Base-by-base conservation (phyloP, 2,797 vertebrate genomes). In the Diplodus sargus region DNA sequence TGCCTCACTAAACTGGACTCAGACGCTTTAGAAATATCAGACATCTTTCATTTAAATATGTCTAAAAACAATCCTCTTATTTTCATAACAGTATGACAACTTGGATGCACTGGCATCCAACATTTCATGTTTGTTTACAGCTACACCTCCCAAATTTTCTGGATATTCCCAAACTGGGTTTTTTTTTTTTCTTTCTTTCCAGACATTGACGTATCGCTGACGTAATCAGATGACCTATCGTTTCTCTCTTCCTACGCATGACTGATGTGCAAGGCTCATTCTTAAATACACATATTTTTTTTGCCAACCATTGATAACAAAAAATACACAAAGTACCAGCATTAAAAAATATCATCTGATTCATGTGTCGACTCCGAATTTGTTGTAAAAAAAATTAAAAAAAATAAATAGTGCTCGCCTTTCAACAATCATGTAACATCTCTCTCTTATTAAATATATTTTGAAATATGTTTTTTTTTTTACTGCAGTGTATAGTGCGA, bases 151-250 rank as follows among this genome's bases (percentile, higher is more conserved):
- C 49, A 78, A 17, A 18, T 57, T 34, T 66, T 78, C 23, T 79
- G 87, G 88, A 84, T 81, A 80, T 91, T 89, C 86, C 83, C 76
- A 72, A 49, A 8, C 10, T 25, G 43, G 14, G 15, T 45, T 45
- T 67, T 43, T 45, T 18, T 45, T 59, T 66, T 53, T 56, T 56
- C 25, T 28, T 49, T 56, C 62, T 48, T 42, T 52, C 22, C 74
- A 79, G 67, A 85, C 87, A 34, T 42, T 94, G 94, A 94, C 93
- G 92, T 94, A 51, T 76, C 42, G 20, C 82, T 94, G 93, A 94
- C 94, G 93, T 87, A 90, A 79, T 86, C 74, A 64, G 81, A 86
- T 92, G 87, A 91, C 87, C 83, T 79, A 77, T 92, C 78, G 57
- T 78, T 91, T 88, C 84, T 85, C 67, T 53, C 64, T 89, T 87